phyloP scores from a whole-genome alignment of 2,888 invertebrate species.

The Agonopterix alstromeriana region DNA sequence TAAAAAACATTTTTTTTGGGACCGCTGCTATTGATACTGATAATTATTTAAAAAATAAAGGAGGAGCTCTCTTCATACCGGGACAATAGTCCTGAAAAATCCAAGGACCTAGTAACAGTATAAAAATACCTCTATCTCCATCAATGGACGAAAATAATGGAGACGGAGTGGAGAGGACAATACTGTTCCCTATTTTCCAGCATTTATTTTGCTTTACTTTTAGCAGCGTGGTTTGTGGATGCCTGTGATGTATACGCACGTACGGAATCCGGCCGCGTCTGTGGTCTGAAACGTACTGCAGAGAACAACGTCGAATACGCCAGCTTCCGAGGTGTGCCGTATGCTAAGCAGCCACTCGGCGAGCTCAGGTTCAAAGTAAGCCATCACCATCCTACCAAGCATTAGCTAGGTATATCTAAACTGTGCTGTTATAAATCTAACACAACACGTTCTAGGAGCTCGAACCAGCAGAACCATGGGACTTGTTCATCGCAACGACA shows the following conservation, averaged over 20 bases:
- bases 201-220: too few species aligned
- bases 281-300: constrained; percentile 32
- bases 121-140: too few species aligned
- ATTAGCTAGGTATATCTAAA: too few species aligned
- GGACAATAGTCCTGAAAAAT: too few species aligned
- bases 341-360: constrained; percentile 55
- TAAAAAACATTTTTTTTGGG: too few species aligned
- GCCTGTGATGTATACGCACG: constrained; percentile 22
- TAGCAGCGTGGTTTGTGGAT: too few species aligned
- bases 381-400: too few species aligned
- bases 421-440: too few species aligned
- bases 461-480: constrained; percentile 67
- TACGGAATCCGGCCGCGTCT: constrained; percentile 42
- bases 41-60: too few species aligned
- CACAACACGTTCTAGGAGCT: constrained; percentile 57
- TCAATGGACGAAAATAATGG: background rate
- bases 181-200: background rate
- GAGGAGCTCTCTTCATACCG: too few species aligned
- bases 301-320: constrained; percentile 34
- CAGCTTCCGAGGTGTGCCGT: constrained; percentile 61
- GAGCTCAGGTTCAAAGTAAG: constrained; percentile 49
- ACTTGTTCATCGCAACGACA: constrained; percentile 63
- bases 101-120: too few species aligned
- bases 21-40: too few species aligned
- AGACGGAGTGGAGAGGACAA: background rate